A percentile compares a stretch with the other conserved stretches of the same genome.
phyloP scores from a whole-genome alignment of 2,888 invertebrate genomes.

The Oscheius sp. region DNA sequence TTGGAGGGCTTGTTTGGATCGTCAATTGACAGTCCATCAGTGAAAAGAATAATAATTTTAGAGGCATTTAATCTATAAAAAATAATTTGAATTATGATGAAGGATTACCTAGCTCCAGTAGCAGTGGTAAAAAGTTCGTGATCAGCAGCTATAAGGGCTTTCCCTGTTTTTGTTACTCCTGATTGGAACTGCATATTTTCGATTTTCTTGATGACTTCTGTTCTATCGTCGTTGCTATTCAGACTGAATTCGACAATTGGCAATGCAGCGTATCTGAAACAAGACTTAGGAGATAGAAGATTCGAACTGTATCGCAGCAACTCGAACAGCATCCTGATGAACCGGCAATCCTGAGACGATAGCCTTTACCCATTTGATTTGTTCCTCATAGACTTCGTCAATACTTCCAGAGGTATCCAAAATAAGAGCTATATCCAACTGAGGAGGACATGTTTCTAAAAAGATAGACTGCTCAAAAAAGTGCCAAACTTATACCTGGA shows the following conservation, averaged over 20 bases:
- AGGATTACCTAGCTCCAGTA: slow-evolving; percentile 47
- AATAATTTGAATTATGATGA: neutral
- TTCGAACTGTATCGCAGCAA: slow-evolving; percentile 66
- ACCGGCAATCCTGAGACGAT: slow-evolving; percentile 48
- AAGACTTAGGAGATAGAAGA: too few species aligned
- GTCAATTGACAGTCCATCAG: slow-evolving; percentile 67
- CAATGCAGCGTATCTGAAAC: slow-evolving; percentile 54
- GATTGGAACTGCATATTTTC: slow-evolving; percentile 33
- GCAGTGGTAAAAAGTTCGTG: slow-evolving; percentile 46
- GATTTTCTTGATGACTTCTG: slow-evolving; percentile 43
- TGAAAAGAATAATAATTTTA: slow-evolving; percentile 64
- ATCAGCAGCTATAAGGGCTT: slow-evolving; percentile 42
- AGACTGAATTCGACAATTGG: slow-evolving; percentile 65
- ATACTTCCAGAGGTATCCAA: slow-evolving; percentile 67
- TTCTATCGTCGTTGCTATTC: slow-evolving; percentile 52
- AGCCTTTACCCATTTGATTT: slow-evolving; percentile 45
- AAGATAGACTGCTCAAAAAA: neutral
- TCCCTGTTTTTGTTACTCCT: slow-evolving; percentile 50
- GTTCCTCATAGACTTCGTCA: slow-evolving; percentile 57
- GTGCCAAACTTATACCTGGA: neutral
- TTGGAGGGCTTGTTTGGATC: slow-evolving; percentile 61
- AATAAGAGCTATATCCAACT: slow-evolving; percentile 66
- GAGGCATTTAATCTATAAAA: slow-evolving; percentile 39
- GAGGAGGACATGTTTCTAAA: slow-evolving; percentile 59
- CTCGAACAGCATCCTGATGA: slow-evolving; percentile 69